These are phyloP conservation scores for Lithophane socia DNA, from an alignment of 2,888 invertebrate species.

Conservation along the genomic window DNA sequence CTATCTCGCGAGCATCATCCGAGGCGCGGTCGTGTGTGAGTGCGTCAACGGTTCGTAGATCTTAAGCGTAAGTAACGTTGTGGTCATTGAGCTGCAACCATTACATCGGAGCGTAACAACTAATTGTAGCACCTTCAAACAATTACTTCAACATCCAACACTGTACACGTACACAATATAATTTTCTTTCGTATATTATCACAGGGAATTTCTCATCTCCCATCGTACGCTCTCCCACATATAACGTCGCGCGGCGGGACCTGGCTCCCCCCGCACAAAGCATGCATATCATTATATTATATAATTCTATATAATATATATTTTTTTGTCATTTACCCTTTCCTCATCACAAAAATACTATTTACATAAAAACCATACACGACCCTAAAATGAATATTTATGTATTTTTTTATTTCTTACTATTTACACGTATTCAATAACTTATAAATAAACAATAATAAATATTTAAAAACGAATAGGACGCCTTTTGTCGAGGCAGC, in stretches of 20 bases:
- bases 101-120: conserved; percentile 65
- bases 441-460: conserved; percentile 89
- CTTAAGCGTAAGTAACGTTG: conserved; percentile 32
- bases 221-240: conserved; percentile 63
- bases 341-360: conserved; percentile 85
- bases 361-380: conserved; percentile 85
- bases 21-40: background rate
- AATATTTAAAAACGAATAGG: conserved; percentile 85
- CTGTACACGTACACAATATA: conserved; percentile 62
- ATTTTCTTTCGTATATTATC: conserved; percentile 64
- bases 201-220: conserved; percentile 61
- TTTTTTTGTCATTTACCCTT: conserved; percentile 88
- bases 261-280: conserved; percentile 65
- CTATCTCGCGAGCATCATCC: background rate
- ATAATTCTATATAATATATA: conserved; percentile 70
- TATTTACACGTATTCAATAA: conserved; percentile 88
- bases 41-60: background rate
- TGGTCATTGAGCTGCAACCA: conserved; percentile 65
- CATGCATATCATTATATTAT: conserved; percentile 66
- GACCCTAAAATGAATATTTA: conserved; percentile 84
- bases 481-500: conserved; percentile 72
- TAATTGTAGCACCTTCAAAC: conserved; percentile 66
- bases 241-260: conserved; percentile 56
- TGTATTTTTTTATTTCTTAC: conserved; percentile 82
- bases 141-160: conserved; percentile 55